Percentiles rank a stretch among this genome's conserved stretches.
Evolutionary conservation across 1,140 invertebrate species (phyloP).

Genomic region (Calephelis virginiensis): DNA sequence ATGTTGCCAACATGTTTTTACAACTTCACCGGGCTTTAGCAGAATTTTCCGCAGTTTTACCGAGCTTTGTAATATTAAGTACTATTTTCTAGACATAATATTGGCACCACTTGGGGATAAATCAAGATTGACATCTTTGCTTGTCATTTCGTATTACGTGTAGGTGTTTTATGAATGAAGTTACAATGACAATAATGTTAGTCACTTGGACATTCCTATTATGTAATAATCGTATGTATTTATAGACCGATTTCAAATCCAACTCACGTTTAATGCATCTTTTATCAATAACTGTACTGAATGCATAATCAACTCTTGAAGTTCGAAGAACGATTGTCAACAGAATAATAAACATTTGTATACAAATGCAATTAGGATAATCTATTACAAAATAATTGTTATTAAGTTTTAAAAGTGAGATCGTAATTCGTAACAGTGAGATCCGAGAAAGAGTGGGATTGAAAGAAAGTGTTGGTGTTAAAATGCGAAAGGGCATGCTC

Average conservation of each 20-base stretch:
- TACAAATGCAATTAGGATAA: not conserved
- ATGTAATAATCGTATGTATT: conserved; percentile 12
- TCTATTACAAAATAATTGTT: no score
- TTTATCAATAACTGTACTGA: conserved; percentile 10
- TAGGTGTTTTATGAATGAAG: conserved; percentile 8
- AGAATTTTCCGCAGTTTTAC: no score
- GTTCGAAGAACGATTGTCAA: conserved; percentile 4
- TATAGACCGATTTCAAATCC: not conserved
- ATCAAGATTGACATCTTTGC: not conserved
- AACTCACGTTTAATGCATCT: conserved; percentile 5
- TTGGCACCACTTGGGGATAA: no score
- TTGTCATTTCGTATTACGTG: conserved; percentile 1
- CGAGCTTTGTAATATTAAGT: no score
- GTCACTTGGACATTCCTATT: conserved; percentile 16
- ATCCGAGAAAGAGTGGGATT: no score
- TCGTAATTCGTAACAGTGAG: no score
- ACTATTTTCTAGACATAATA: no score
- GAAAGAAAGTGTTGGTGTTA: no score
- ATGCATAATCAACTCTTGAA: not conserved
- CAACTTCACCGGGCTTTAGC: no score
- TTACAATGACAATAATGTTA: conserved; percentile 13
- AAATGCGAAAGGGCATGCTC: no score
- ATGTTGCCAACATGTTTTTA: no score
- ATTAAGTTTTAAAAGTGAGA: no score
- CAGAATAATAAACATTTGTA: conserved; percentile 3